Conservation (phyloP, 2,888 invertebrate species). For the Andricus quercusramuli region DNA sequence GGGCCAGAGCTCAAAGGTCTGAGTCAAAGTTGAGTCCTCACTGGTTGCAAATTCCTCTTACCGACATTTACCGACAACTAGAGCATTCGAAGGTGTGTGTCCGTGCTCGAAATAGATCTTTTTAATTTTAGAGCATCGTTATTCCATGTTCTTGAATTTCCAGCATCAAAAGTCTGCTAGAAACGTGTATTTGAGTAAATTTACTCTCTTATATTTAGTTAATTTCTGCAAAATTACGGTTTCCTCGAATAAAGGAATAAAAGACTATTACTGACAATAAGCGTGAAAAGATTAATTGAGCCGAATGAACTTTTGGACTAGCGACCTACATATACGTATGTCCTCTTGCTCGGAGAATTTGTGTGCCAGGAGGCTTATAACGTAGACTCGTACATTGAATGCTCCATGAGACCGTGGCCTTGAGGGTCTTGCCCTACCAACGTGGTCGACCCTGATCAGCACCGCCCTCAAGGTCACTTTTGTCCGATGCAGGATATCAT, state of each 20-base stretch:
- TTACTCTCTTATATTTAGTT: neutral
- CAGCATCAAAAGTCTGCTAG: too few relatives aligned
- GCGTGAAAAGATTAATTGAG: slow-evolving; percentile 27
- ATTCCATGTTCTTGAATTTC: too few relatives aligned
- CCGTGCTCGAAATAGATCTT: too few relatives aligned
- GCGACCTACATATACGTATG: slow-evolving; percentile 18
- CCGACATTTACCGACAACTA: too few relatives aligned
- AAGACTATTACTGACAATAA: neutral
- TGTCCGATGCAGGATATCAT: slow-evolving; percentile 62
- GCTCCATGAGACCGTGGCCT: slow-evolving; percentile 58
- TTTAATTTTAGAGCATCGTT: too few relatives aligned
- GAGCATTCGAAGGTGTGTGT: too few relatives aligned
- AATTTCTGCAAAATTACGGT: slow-evolving; percentile 16
- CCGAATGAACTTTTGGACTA: slow-evolving; percentile 36
- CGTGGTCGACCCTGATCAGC: slow-evolving; percentile 61
- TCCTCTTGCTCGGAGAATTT: neutral
- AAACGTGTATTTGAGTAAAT: neutral
- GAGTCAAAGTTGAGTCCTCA: too few relatives aligned
- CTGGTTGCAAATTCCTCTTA: too few relatives aligned
- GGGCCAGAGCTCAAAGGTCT: too few relatives aligned
- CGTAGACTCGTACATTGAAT: slow-evolving; percentile 18
- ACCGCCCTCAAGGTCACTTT: slow-evolving; percentile 63
- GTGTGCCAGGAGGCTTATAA: slow-evolving; percentile 48
- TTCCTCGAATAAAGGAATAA: slow-evolving; percentile 9
- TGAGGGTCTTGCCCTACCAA: slow-evolving; percentile 69